A percentile compares a stretch with the other conserved stretches of the same genome.
These are phyloP conservation scores for Podarcis cretensis DNA, from an alignment of 2,113 vertebrate species.

Conservation along the genomic window DNA sequence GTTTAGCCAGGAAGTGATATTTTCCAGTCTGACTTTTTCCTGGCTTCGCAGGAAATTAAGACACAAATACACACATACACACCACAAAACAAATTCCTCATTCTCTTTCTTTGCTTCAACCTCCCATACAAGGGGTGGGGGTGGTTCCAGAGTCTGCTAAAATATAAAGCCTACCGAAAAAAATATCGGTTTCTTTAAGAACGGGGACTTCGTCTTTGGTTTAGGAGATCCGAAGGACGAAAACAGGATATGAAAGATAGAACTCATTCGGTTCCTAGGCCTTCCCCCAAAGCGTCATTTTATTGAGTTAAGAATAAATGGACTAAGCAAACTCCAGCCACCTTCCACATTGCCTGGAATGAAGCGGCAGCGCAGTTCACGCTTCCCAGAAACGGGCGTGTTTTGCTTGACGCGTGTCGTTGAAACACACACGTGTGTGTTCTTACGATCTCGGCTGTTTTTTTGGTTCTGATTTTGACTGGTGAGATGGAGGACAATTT, in stretches of 20 bases:
- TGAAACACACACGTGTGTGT: neutral
- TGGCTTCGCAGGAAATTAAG: neutral
- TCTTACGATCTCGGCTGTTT: neutral
- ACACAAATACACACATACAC: no score
- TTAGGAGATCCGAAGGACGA: neutral
- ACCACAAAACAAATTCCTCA: neutral
- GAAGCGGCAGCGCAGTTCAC: neutral
- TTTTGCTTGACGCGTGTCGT: neutral
- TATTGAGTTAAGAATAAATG: neutral
- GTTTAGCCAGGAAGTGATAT: neutral
- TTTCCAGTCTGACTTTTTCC: neutral
- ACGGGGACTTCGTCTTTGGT: neutral
- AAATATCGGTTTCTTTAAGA: neutral
- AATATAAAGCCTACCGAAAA: neutral
- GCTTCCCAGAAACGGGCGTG: no score
- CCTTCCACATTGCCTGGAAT: no score
- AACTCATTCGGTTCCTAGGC: neutral
- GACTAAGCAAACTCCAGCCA: no score
- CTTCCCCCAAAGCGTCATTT: neutral
- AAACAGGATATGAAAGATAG: neutral
- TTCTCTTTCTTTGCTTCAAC: neutral
- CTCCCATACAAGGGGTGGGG: neutral
- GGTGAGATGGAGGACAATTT: neutral
- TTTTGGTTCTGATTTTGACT: neutral
- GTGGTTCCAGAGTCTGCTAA: neutral